Percentiles rank a stretch among this genome's conserved stretches.
These are phyloP conservation scores for Chalcosyrphus nemorum DNA, from an alignment of 2,888 invertebrate species.

Conservation along the genomic window DNA sequence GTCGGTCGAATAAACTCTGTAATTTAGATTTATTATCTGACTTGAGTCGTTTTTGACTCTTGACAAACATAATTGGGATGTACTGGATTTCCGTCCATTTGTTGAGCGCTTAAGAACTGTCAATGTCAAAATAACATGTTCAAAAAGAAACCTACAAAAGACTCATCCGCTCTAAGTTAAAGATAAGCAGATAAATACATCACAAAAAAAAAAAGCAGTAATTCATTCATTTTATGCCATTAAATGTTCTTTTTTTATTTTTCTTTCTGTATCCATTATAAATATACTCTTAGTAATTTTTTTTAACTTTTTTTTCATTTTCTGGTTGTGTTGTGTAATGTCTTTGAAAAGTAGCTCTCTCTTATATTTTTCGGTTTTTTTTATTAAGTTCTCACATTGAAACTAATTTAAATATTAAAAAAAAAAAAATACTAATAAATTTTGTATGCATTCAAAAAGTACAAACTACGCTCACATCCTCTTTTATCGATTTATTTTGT, in stretches of 20 bases:
- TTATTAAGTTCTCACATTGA: slow-evolving; percentile 26
- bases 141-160: too few relatives aligned
- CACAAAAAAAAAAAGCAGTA: not conserved
- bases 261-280: slow-evolving; percentile 51
- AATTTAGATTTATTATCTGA: too few relatives aligned
- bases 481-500: slow-evolving; percentile 20
- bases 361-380: slow-evolving; percentile 28
- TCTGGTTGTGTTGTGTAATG: slow-evolving; percentile 48
- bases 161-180: too few relatives aligned
- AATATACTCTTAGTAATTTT: slow-evolving; percentile 56
- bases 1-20: too few relatives aligned
- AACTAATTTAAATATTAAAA: slow-evolving; percentile 17
- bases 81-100: too few relatives aligned
- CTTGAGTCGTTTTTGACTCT: too few relatives aligned
- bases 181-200: too few relatives aligned
- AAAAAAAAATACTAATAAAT: slow-evolving; percentile 28
- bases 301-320: not conserved
- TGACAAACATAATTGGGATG: too few relatives aligned
- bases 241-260: slow-evolving; percentile 58
- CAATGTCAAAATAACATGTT: too few relatives aligned
- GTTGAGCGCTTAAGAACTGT: too few relatives aligned
- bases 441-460: slow-evolving; percentile 54
- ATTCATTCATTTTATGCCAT: slow-evolving; percentile 47
- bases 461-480: slow-evolving; percentile 57
- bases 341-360: slow-evolving; percentile 50